phyloP scores from a whole-genome alignment of 2,888 invertebrate species.

The Rambutsinella grinnellia region DNA sequence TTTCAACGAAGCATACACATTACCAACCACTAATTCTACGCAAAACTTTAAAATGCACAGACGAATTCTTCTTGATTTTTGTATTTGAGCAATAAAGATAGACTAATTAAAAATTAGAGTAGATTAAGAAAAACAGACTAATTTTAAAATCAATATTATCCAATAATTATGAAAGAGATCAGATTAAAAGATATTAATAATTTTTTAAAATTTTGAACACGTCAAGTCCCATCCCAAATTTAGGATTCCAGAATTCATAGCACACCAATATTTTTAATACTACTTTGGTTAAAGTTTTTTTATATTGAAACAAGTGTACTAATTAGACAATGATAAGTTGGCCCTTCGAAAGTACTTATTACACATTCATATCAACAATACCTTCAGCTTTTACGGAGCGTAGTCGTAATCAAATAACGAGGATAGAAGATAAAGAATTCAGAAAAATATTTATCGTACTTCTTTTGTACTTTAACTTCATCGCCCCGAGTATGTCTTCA shows the following conservation, averaged over 20 bases:
- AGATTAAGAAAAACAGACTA: slow-evolving; percentile 19
- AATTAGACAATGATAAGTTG: neutral
- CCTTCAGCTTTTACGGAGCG: too few species aligned
- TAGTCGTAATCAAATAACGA: too few species aligned
- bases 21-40: neutral
- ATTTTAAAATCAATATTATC: slow-evolving; percentile 38
- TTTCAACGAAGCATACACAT: neutral
- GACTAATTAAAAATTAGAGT: slow-evolving; percentile 7
- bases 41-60: too few species aligned
- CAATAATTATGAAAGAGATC: slow-evolving; percentile 46
- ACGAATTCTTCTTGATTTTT: too few species aligned
- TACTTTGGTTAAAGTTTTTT: too few species aligned
- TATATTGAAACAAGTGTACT: too few species aligned
- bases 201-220: slow-evolving; percentile 46
- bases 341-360: slow-evolving; percentile 10
- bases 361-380: too few species aligned
- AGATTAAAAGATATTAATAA: slow-evolving; percentile 30
- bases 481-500: too few species aligned
- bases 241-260: slow-evolving; percentile 33
- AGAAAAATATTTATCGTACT: too few species aligned
- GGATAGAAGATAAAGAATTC: too few species aligned
- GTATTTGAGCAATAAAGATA: slow-evolving; percentile 45
- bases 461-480: too few species aligned
- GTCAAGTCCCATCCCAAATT: slow-evolving; percentile 31
- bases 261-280: slow-evolving; percentile 15